phyloP scores from a whole-genome alignment of 1,140 invertebrate genomes.

The Ctenoplectra terminalis region DNA sequence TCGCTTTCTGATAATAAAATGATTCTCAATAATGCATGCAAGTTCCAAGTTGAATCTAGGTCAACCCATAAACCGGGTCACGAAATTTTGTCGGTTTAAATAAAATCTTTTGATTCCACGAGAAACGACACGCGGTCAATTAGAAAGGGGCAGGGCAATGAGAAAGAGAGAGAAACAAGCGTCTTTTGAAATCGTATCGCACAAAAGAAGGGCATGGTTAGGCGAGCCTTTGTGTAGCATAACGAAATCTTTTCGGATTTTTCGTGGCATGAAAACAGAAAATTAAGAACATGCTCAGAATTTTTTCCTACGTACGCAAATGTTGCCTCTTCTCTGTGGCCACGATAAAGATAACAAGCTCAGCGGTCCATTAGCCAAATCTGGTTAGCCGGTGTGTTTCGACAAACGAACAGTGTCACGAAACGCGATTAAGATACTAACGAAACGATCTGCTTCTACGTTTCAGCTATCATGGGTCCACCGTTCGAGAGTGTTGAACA shows the following conservation, averaged over 20 bases:
- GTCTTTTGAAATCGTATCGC: constrained; percentile 2
- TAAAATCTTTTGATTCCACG: constrained; percentile 12
- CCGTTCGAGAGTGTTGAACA: constrained; percentile 70
- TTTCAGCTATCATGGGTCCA: constrained; percentile 86
- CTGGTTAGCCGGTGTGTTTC: too few relatives aligned
- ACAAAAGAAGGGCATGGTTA: constrained; percentile 5
- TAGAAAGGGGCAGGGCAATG: not conserved
- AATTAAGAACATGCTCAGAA: constrained; percentile 16
- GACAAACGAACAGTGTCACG: too few relatives aligned
- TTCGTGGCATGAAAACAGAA: not conserved
- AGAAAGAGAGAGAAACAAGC: not conserved
- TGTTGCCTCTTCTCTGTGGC: not conserved
- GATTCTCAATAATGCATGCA: not conserved
- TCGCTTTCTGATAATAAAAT: not conserved
- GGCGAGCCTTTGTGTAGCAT: not conserved
- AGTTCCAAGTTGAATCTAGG: not conserved
- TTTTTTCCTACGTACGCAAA: too few relatives aligned
- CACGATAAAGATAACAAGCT: too few relatives aligned
- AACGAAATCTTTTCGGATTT: not conserved
- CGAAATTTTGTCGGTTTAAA: constrained; percentile 6
- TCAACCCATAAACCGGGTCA: not conserved
- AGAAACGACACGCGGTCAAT: not conserved
- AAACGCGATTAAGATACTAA: not conserved
- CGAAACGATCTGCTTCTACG: not conserved
- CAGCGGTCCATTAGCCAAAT: too few relatives aligned